These are phyloP conservation scores for Myoxocephalus aenaeus DNA, from an alignment of 2,797 vertebrate species.

Conservation along the genomic window DNA sequence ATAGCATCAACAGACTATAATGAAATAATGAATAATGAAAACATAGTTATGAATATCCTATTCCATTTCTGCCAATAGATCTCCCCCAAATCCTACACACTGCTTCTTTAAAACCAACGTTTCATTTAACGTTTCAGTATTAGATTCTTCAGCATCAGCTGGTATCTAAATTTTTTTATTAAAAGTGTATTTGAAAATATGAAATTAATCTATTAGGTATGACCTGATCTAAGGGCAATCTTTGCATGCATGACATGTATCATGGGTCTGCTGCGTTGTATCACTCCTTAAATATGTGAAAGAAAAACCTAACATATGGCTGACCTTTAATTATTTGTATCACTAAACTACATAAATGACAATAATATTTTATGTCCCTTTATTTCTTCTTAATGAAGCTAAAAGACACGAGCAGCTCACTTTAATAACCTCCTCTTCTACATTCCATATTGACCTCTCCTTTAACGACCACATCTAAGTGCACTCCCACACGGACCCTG, in stretches of 20 bases:
- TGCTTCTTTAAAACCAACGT: background rate
- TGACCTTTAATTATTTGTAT: background rate
- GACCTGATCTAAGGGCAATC: background rate
- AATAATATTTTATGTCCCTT: background rate
- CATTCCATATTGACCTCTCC: background rate
- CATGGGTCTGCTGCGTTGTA: background rate
- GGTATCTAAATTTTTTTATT: background rate
- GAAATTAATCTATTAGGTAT: background rate
- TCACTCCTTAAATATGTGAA: background rate
- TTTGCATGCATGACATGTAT: background rate
- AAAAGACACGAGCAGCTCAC: background rate
- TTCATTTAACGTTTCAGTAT: background rate
- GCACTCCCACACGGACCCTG: slow-evolving; percentile 60
- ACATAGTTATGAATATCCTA: background rate
- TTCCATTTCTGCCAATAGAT: background rate
- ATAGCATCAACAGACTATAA: too few species aligned
- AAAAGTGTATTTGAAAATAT: background rate
- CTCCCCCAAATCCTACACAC: background rate
- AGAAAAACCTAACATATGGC: background rate
- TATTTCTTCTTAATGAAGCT: background rate
- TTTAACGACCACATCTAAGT: background rate
- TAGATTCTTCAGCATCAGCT: background rate
- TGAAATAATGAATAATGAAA: too few species aligned
- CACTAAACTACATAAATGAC: background rate
- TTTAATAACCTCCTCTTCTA: background rate